These are phyloP conservation scores for Benthosema pterotum DNA, from an alignment of 2,797 vertebrate species.

Conservation along the genomic window DNA sequence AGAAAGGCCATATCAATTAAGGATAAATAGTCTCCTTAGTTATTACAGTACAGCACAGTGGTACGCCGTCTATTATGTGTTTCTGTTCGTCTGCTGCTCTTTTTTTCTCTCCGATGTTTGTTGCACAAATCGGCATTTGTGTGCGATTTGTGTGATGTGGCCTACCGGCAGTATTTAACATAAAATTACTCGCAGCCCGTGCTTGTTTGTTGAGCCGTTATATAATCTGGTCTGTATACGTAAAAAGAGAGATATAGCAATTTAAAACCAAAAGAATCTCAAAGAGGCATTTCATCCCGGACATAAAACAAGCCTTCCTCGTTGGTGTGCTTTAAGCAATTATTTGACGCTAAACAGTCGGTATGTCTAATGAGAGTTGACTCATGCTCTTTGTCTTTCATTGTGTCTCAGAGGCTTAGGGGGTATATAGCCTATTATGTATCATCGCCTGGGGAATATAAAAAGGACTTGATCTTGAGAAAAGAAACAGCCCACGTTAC, in stretches of 20 bases:
- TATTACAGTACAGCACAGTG: conserved; percentile 82
- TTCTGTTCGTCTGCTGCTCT: conserved; percentile 47
- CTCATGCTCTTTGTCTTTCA: conserved; percentile 49
- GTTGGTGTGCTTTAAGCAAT: conserved; percentile 56
- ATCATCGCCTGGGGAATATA: conserved; percentile 43
- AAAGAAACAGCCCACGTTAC: conserved; percentile 34
- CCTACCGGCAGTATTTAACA: conserved; percentile 54
- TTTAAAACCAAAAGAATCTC: conserved; percentile 40
- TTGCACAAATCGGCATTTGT: conserved; percentile 71
- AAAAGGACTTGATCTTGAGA: conserved; percentile 45
- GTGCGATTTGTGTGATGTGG: conserved; percentile 61
- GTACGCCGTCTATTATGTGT: conserved; percentile 68
- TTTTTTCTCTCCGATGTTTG: conserved; percentile 29
- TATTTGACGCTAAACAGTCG: conserved; percentile 54
- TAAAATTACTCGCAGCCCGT: conserved; percentile 58
- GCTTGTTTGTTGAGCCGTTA: conserved; percentile 64
- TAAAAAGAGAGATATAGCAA: conserved; percentile 34
- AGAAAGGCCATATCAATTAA: conserved; percentile 87
- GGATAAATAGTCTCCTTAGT: conserved; percentile 84
- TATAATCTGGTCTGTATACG: conserved; percentile 34
- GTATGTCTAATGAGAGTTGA: conserved; percentile 50
- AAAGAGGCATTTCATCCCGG: conserved; percentile 61
- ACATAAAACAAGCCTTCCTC: conserved; percentile 59
- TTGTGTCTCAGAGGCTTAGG: conserved; percentile 50
- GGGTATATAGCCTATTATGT: conserved; percentile 48